Base-by-base conservation (phyloP, 2,113 vertebrate genomes). In the Peromyscus polionotus region DNA sequence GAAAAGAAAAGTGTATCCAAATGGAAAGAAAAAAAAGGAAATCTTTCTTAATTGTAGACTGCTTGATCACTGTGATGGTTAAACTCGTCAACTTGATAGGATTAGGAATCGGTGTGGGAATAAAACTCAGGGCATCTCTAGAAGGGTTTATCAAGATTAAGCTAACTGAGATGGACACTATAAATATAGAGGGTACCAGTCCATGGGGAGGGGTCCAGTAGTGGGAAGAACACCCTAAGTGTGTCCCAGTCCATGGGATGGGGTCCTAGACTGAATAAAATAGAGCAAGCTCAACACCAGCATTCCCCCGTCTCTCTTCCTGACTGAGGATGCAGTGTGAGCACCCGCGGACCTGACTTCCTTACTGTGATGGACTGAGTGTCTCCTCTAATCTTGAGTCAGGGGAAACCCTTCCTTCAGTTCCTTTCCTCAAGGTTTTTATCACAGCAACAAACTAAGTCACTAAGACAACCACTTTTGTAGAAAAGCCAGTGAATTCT, bases 401-500 rank as follows among this genome's bases (percentile, higher is more conserved):
- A 31, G 63, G 26, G 26, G 26, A 76, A 77, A 31, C 13, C 77
- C 77, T 57, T 80, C 1, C 5, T 51, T 79, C 77, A 31, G 31
- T 80, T 22, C 48, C 51, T 80, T 80, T 57, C 57, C 28, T 57
- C 9, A 36, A 8, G 51, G 19, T 36, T 19, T 33, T 80, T 80
- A 57, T 36, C 77, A 57, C 77, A 54, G 45, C 45, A 80, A 36
- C 26, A 54, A 36, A 45, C 51, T 31, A 54, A 79, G 7, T 45
- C 24, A 1, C 42, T 45, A 16, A 79, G 51, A 54, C 31, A 79
- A 19, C 31, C 33, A 22, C 6, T 45, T 45, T 10, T 3, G 9
- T 17, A 59, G 51, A 89, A 94, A 95, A 94, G 76, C 61, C 90
- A 79, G 36, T 48, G 73, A 90, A 79, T 80, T 54, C 14, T 80